Percentiles rank a stretch among this genome's conserved stretches.
Conservation (phyloP, 2,113 vertebrate species). For the Varanus salvator region DNA sequence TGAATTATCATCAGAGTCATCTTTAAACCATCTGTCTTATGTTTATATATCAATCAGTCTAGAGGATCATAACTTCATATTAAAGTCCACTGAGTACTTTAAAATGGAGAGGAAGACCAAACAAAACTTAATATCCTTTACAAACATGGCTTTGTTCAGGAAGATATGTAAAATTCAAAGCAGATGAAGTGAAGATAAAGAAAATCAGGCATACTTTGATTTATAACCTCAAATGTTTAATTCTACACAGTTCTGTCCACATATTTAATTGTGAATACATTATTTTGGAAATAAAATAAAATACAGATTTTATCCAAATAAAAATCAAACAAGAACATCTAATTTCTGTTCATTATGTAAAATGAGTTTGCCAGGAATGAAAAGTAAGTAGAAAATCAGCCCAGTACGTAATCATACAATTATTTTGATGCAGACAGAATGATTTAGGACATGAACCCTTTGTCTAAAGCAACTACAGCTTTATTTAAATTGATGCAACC, state of each 20-base stretch:
- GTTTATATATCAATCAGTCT: constrained; percentile 86
- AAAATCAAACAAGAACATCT: constrained; percentile 51
- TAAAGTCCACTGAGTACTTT: constrained; percentile 74
- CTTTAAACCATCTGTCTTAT: constrained; percentile 83
- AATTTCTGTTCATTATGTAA: constrained; percentile 50
- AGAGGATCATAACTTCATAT: constrained; percentile 77
- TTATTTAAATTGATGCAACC: constrained; percentile 44
- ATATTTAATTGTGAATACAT: constrained; percentile 48
- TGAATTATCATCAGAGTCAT: constrained; percentile 85
- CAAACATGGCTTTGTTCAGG: constrained; percentile 76
- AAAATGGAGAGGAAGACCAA: constrained; percentile 79
- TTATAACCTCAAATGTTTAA: constrained; percentile 50
- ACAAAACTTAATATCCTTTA: constrained; percentile 77
- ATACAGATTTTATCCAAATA: constrained; percentile 52
- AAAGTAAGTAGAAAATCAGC: constrained; percentile 55
- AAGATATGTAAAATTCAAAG: constrained; percentile 78
- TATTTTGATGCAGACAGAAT: constrained; percentile 45
- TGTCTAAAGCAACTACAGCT: constrained; percentile 38
- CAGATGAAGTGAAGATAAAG: constrained; percentile 78
- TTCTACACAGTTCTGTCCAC: constrained; percentile 24
- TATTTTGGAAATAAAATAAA: constrained; percentile 58
- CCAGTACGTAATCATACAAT: constrained; percentile 43
- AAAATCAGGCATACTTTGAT: constrained; percentile 63
- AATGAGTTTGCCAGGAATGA: constrained; percentile 54
- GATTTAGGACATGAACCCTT: constrained; percentile 18